Evolutionary conservation across 2,888 invertebrate genomes (phyloP), one percentile per base, ranked within the genome.

Genomic region (Peribatodes rhomboidaria): DNA sequence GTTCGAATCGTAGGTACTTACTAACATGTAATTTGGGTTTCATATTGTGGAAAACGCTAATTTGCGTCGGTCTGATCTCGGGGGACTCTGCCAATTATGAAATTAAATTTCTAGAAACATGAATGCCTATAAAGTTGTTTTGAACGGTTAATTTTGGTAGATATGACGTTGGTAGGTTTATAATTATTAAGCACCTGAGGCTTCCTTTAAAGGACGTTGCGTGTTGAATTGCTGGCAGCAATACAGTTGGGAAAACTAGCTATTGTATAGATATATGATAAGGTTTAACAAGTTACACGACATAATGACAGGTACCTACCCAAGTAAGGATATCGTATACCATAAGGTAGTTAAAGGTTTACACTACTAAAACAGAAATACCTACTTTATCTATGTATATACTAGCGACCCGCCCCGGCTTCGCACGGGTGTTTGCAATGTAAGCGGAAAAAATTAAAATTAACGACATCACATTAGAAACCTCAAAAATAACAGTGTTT

Each of bases 41-140:
- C 62, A 68, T 63, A 56, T 44, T 44, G 55, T 31, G 47, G 31
- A 55, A 44, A 55, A 46, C 37, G 47, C 27, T 49, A 63, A 65
- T 65, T 65, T 20, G 55, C 31, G 59, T 52, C 59, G 18, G 27
- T 22, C 18, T 39, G 41, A 44, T 62, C 73, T 64, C 70, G 22
- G 10, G 70, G 69, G 72, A 68, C 53, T 39, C 39, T 49, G 60
- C 44, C 76, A 73, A 76, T 76, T 76, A 74, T 67, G 71, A 72
- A 74, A 76, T 76, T 73, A 70, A 74, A 72, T 69, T 71, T 66
- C 66, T 70, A 35, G 64, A 64, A 73, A 69, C 65, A 67, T 49
- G 35, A 62, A 65, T 54, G 64, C 31, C 57, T 44, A 67, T 39
- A 39, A 57, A 60, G 54, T 60, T 57, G 18, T 53, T 56, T 46